phyloP scores from a whole-genome alignment of 37 sponge, comb jelly and placozoan genomes.

The Haliclona indistincta region DNA sequence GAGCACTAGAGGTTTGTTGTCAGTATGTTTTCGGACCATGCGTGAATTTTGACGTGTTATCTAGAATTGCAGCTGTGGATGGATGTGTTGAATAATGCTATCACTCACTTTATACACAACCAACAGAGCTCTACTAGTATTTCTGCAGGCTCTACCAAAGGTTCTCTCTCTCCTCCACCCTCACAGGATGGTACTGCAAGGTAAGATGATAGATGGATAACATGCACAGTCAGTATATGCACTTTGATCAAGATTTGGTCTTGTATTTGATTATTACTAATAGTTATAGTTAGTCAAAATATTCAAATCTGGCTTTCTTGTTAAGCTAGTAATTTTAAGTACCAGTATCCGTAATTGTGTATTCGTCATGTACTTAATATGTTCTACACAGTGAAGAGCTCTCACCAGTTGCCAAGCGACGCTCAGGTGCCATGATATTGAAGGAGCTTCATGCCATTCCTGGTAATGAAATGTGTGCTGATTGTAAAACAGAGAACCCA shows the following conservation, averaged over 20 bases:
- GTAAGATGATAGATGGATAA: no score
- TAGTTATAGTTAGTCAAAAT: background rate
- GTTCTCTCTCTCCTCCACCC: no score
- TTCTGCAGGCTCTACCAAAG: background rate
- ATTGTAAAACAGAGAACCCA: conserved; percentile 71
- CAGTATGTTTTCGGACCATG: background rate
- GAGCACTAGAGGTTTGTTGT: conserved; percentile 50
- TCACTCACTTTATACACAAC: conserved; percentile 30
- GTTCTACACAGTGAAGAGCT: no score
- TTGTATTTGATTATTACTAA: no score
- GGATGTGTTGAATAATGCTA: conserved; percentile 46
- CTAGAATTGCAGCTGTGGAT: conserved; percentile 59
- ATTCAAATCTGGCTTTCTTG: background rate
- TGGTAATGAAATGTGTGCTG: conserved; percentile 86
- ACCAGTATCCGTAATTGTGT: no score
- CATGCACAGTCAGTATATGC: no score
- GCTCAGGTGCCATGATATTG: background rate
- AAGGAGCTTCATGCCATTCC: conserved; percentile 68
- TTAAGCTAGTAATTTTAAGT: no score
- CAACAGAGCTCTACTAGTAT: background rate
- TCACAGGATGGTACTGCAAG: no score
- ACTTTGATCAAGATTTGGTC: no score
- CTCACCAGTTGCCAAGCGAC: background rate
- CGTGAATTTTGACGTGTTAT: background rate
- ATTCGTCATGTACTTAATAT: no score